Base-by-base conservation (phyloP, 2,113 vertebrate genomes). In the Rostratula benghalensis region DNA sequence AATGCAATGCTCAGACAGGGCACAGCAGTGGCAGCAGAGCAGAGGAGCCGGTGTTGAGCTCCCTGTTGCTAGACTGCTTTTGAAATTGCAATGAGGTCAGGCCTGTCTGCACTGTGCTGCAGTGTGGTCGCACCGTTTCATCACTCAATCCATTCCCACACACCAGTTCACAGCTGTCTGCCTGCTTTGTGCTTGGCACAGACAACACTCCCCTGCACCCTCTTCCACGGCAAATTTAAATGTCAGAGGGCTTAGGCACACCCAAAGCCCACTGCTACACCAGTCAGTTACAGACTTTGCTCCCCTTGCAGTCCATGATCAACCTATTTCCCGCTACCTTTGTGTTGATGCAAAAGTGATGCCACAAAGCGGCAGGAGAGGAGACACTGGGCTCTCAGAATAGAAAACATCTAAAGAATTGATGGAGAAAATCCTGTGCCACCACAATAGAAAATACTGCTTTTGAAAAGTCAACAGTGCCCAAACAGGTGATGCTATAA, bases 1-100 rank as follows among this genome's bases (percentile, higher is more conserved):
- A 46, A 64, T 1, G 2, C 15, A 16, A 4, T 0, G 37, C 28
- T 61, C 76, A 82, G 35, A 24, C 16, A 20, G 53, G 37, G 33
- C 59, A 77, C 59, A 31, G 27, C 57, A 33, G 85, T 0, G 0
- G 21, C 57, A 33, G 85, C 0, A 0, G 21, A 35, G 59, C 59
- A 15, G 81, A 5, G 31, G 39, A 70, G 39, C 39, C 35, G 1
- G 3, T 18, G 51, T 53, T 1, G 13, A 45, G 35, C 19, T 89
- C 41, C 64, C 25, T 17, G 5, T 27, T 33, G 33, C 15, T 16
- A 39, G 33, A 15, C 46, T 22, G 25, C 59, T 83, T 63, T 33
- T 30, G 77, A 74, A 74, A 57, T 0, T 11, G 56, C 6, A 57
- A 7, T 0, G 4, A 73, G 46, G 8, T 25, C 30, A 63, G 30